Percentiles rank a stretch among this genome's conserved stretches.
These are phyloP conservation scores for Herminia tarsipennalis DNA, from an alignment of 2,888 invertebrate genomes.

Conservation along the genomic window DNA sequence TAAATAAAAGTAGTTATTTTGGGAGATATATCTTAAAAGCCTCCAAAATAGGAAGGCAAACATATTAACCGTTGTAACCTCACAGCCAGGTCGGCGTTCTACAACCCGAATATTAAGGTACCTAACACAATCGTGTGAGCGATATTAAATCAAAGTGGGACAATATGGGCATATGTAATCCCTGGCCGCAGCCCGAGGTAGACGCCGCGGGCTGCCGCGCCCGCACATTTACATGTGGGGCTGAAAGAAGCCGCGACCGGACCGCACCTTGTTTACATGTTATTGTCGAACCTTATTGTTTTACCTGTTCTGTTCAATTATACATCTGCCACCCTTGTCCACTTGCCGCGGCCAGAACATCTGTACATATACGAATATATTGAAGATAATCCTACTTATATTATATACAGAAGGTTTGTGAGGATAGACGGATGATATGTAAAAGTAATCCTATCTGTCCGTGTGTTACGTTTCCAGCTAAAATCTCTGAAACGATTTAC, in stretches of 20 bases:
- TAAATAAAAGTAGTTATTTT: no score
- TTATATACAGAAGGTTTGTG: no score
- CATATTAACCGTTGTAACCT: not conserved
- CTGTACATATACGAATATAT: no score
- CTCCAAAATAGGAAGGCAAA: not conserved
- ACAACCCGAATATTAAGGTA: not conserved
- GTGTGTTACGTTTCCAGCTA: no score
- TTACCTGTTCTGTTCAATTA: not conserved
- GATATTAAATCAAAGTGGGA: conserved; percentile 2
- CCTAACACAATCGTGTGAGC: not conserved
- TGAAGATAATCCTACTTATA: no score
- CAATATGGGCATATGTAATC: not conserved
- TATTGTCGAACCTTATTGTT: not conserved
- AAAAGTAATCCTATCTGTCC: no score
- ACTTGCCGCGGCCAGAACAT: no score
- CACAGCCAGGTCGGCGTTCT: not conserved
- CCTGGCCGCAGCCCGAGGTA: not conserved
- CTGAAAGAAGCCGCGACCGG: not conserved
- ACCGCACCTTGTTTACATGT: conserved; percentile 1
- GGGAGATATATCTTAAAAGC: not conserved
- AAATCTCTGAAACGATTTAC: no score
- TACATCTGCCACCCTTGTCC: no score
- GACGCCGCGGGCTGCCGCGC: not conserved
- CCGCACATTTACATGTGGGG: not conserved
- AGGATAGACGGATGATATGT: no score